Evolutionary conservation across 2,113 vertebrate genomes (phyloP).

Genomic region (Xiphophorus maculatus): DNA sequence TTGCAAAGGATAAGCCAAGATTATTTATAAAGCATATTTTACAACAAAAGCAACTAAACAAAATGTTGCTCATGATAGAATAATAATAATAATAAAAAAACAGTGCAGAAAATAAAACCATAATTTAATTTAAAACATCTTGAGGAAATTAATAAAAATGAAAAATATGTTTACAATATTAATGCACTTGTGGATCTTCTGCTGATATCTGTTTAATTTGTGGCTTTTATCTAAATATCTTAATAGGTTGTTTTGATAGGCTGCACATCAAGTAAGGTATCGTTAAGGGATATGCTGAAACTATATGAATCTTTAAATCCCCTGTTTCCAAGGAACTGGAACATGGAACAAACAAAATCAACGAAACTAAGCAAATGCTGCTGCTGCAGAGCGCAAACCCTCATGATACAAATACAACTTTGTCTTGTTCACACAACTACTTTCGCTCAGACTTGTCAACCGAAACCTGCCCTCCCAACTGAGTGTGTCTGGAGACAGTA

Average conservation of each 20-base stretch:
- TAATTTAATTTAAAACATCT: no score
- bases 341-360: background rate
- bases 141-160: no score
- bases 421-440: constrained; percentile 33
- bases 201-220: no score
- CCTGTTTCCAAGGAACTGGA: background rate
- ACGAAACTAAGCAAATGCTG: background rate
- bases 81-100: no score
- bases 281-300: background rate
- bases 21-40: no score
- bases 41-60: no score
- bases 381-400: constrained; percentile 16
- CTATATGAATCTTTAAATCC: background rate
- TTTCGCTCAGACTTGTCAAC: constrained; percentile 71
- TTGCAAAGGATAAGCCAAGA: no score
- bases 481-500: constrained; percentile 43
- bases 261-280: background rate
- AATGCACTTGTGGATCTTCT: no score
- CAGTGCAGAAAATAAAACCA: no score
- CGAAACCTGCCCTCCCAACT: constrained; percentile 67
- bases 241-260: background rate
- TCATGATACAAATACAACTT: background rate
- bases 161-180: no score
- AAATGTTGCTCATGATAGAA: no score
- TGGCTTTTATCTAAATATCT: background rate